Base-by-base conservation (phyloP, 2,113 vertebrate species). In the Dolichallabes microphthalmus region DNA sequence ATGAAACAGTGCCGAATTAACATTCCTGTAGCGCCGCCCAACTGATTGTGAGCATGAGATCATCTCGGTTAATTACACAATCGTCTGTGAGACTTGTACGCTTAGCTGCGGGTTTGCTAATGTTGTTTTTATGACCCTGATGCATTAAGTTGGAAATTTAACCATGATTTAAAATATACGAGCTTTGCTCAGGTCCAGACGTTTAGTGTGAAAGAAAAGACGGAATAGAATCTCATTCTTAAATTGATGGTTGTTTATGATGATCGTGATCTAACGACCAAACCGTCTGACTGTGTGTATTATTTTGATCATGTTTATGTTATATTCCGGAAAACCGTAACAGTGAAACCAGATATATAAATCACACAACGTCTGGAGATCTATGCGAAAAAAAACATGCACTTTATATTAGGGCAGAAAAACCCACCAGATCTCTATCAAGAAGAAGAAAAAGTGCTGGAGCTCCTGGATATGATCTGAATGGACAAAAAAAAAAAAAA, bases 21-120 rank as follows among this genome's bases (percentile, higher is more conserved):
- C 63, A 69, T 82, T 55, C 76, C 53, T 79, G 27, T 79, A 35
- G 27, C 1, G 55, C 76, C 35, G 76, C 55, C 35, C 76, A 22
- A 77, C n/a, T 30, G 55, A 79, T 5, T 55, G 53, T 77, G 50
- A 20, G 30, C 74, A 30, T 77, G 74, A 57, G 75, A 32, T 32
- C n/a, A 55, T 32, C n/a, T 55, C 25, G 0, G 22, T 57, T 78
- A 35, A 78, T 32, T 27, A 74, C 50, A 76, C 74, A 77, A 77
- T 58, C 27, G 20, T 6, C 55, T 78, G 30, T 1, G 1, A 60
- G 13, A 12, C 53, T 12, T 20, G n/a, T 32, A 17, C 27, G 7
- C 22, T 58, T 76, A 53, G 74, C 50, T 19, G 17, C 27, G 55
- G 2, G 45, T 50, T 45, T 25, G 19, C 3, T 52, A 13, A 45